Evolutionary conservation across 2,797 vertebrate species (phyloP), one percentile per base, ranked within the genome.

Genomic region (Dendrocincla tyrannina): DNA sequence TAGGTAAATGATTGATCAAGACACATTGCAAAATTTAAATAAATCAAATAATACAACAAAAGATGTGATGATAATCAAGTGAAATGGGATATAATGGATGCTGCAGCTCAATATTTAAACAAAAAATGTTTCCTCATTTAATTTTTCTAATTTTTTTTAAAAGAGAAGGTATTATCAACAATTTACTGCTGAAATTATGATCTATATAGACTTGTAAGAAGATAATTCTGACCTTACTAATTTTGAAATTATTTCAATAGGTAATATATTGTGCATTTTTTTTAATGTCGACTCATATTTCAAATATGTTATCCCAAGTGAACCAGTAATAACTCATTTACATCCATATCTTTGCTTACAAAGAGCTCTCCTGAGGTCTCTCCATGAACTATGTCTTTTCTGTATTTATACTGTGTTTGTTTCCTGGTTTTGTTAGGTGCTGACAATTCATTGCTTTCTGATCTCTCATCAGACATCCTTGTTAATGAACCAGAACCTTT

Each of bases 401-500:
- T 37, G 79, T 39, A 52, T 89, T 89, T 46, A 3, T 72, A 18
- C 6, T 66, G 3, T 74, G 19, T 77, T 84, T 91, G 25, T 75
- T 85, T 16, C 12, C 41, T 78, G 13, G 6, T 83, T 84, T 81
- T 13, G 11, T 64, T 72, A 86, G 39, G 76, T 88, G 42, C 55
- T 86, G 58, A 75, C 35, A 91, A 79, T 83, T 93, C 62, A 77
- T 78, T 93, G 52, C n/a, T 10, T 90, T 94, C 73, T 91, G 83
- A 91, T 92, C 55, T 89, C 52, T 73, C 72, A 74, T 90, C 83
- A 88, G 67, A 84, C 32, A 79, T 58, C 22, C 17, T 84, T 84
- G 42, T 17, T 86, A 94, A 95, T 91, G 88, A 93, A 79, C 22
- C 42, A 73, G 63, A 94, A 86, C 39, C 25, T 81, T 91, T 86